Percentiles rank a stretch among this genome's conserved stretches.
Conservation (phyloP, 2,888 invertebrate species). For the Drosophila demipolita region DNA sequence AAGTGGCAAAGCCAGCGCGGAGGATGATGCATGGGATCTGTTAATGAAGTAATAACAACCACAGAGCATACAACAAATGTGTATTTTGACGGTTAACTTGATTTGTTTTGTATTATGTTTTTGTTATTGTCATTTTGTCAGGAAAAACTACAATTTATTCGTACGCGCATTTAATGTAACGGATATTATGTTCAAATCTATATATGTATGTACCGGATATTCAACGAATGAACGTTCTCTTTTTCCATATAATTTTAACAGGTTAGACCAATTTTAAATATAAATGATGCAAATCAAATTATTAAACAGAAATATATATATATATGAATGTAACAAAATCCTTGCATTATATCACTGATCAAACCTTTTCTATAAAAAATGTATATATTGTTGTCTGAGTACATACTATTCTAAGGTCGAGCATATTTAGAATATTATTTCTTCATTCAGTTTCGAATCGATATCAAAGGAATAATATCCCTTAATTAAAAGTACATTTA, state of each 20-base stretch:
- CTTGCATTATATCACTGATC: neutral
- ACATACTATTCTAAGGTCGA: neutral
- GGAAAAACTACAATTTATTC: constrained; percentile 41
- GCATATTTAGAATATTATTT: neutral
- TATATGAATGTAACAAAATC: constrained; percentile 15
- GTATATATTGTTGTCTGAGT: neutral
- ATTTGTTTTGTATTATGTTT: constrained; percentile 54
- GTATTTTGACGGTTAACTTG: constrained; percentile 34
- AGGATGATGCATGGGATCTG: constrained; percentile 88
- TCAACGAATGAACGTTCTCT: constrained; percentile 38
- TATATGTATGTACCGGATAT: constrained; percentile 37
- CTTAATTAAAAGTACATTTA: neutral
- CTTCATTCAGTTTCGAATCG: neutral
- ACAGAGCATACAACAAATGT: constrained; percentile 17
- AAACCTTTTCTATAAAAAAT: neutral
- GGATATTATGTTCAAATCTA: constrained; percentile 49
- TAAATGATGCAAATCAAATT: constrained; percentile 61
- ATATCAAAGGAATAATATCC: neutral
- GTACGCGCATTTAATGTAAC: constrained; percentile 75
- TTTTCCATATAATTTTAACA: constrained; percentile 47
- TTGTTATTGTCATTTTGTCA: constrained; percentile 55
- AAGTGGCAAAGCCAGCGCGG: constrained; percentile 84
- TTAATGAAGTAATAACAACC: constrained; percentile 86
- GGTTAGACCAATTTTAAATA: constrained; percentile 79
- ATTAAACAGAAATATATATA: constrained; percentile 68